phyloP scores from a whole-genome alignment of 1,140 invertebrate species.

The Cydia strobilella region DNA sequence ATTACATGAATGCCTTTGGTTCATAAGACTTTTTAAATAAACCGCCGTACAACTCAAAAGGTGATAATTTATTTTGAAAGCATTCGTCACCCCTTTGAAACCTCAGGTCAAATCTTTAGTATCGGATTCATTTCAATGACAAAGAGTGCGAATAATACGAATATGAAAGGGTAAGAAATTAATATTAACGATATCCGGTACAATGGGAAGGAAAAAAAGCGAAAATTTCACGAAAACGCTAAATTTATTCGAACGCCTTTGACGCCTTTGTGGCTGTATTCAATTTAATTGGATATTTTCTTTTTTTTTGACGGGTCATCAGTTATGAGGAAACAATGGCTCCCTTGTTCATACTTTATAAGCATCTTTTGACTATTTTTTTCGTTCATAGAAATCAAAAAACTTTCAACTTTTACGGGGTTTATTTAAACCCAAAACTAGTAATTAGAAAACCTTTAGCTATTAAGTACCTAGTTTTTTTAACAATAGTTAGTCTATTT shows the following conservation, averaged over 20 bases:
- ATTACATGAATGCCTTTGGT: not conserved
- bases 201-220: slow-evolving; percentile 61
- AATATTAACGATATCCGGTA: slow-evolving; percentile 73
- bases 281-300: slow-evolving; percentile 52
- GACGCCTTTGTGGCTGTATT: slow-evolving; percentile 67
- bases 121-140: slow-evolving; percentile 63
- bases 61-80: slow-evolving; percentile 32
- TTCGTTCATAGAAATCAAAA: not conserved
- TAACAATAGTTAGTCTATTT: not conserved
- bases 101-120: slow-evolving; percentile 32
- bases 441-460: too few relatives aligned
- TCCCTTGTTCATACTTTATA: not conserved
- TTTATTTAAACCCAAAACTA: too few relatives aligned
- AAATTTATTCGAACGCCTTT: slow-evolving; percentile 72
- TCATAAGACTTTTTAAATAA: slow-evolving; percentile 1
- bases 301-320: slow-evolving; percentile 29
- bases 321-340: slow-evolving; percentile 15
- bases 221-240: slow-evolving; percentile 64
- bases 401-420: not conserved
- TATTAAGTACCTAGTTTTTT: not conserved
- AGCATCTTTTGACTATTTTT: not conserved
- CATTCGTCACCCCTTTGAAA: slow-evolving; percentile 23
- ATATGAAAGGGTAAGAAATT: slow-evolving; percentile 72
- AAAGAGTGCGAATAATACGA: slow-evolving; percentile 64
- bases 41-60: not conserved